These are phyloP conservation scores for Drosophila kambysellisi DNA, from an alignment of 2,888 invertebrate genomes.

Conservation along the genomic window DNA sequence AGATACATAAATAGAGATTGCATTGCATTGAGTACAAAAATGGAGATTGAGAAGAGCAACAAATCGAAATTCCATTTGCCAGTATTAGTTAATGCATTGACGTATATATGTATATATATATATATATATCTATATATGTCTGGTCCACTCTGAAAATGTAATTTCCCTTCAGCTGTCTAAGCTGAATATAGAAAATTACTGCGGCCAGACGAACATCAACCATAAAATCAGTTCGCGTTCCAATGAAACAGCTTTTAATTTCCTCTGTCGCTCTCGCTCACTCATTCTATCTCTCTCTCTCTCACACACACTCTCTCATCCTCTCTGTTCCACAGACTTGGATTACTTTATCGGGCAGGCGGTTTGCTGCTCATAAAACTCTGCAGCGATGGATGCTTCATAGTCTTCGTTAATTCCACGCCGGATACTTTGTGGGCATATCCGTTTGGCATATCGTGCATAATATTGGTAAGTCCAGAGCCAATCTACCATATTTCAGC, in stretches of 20 bases:
- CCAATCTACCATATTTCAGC: neutral
- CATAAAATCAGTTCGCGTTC: slow-evolving; percentile 32
- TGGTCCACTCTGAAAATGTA: slow-evolving; percentile 28
- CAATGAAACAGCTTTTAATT: slow-evolving; percentile 47
- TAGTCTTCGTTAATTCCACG: slow-evolving; percentile 88
- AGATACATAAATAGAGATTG: slow-evolving; percentile 3
- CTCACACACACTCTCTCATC: neutral
- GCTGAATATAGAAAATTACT: slow-evolving; percentile 36
- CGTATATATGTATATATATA: too few species aligned
- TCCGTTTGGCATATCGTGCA: slow-evolving; percentile 87
- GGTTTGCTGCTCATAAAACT: slow-evolving; percentile 87
- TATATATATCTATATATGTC: slow-evolving; percentile 1
- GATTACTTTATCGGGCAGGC: slow-evolving; percentile 88
- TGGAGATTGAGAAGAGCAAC: neutral
- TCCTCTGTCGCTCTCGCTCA: slow-evolving; percentile 30
- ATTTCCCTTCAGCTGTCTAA: slow-evolving; percentile 58
- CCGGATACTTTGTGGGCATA: slow-evolving; percentile 87
- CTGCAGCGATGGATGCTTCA: slow-evolving; percentile 87
- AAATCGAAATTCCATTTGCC: slow-evolving; percentile 13
- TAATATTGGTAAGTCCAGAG: slow-evolving; percentile 87
- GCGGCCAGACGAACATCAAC: slow-evolving; percentile 37
- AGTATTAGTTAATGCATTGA: slow-evolving; percentile 17
- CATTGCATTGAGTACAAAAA: neutral
- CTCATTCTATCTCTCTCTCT: neutral
- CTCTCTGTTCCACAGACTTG: slow-evolving; percentile 85